These are phyloP conservation scores for Ectemnius cavifrons DNA, from an alignment of 2,888 invertebrate species.

Conservation along the genomic window DNA sequence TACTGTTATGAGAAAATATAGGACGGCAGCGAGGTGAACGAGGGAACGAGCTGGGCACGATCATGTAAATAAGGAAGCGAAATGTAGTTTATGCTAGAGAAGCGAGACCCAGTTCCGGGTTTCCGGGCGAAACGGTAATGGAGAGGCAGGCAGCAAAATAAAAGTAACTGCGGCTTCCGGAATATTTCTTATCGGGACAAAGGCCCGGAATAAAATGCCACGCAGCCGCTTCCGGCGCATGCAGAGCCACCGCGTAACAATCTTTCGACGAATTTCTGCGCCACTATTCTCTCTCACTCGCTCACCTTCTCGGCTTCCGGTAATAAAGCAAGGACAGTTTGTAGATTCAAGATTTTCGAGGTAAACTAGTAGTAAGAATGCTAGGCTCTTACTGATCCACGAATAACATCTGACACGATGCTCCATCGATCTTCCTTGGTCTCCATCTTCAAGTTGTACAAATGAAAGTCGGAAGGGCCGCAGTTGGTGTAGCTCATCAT, in stretches of 20 bases:
- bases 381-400: background rate
- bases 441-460: too few relatives aligned
- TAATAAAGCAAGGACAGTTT: background rate
- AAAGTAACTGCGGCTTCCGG: slow-evolving; percentile 42
- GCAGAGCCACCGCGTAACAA: slow-evolving; percentile 25
- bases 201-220: slow-evolving; percentile 46
- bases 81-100: slow-evolving; percentile 44
- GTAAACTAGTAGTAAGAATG: background rate
- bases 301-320: background rate
- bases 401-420: background rate
- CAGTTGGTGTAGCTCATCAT: too few relatives aligned
- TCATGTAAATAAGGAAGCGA: slow-evolving; percentile 49
- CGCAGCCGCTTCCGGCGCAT: slow-evolving; percentile 14
- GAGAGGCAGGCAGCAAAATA: slow-evolving; percentile 2
- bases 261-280: slow-evolving; percentile 31
- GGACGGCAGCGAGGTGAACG: slow-evolving; percentile 1
- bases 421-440: background rate
- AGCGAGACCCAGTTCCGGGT: slow-evolving; percentile 46
- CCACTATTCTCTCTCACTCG: background rate
- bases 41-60: background rate
- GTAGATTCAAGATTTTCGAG: background rate
- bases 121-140: slow-evolving; percentile 42
- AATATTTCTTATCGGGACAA: slow-evolving; percentile 48
- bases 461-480: too few relatives aligned
- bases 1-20: slow-evolving; percentile 3